Evolutionary conservation across 30 jellyfish, hydroid and myxozoan genomes (phyloP).

Genomic region (Turritopsis rubra): DNA sequence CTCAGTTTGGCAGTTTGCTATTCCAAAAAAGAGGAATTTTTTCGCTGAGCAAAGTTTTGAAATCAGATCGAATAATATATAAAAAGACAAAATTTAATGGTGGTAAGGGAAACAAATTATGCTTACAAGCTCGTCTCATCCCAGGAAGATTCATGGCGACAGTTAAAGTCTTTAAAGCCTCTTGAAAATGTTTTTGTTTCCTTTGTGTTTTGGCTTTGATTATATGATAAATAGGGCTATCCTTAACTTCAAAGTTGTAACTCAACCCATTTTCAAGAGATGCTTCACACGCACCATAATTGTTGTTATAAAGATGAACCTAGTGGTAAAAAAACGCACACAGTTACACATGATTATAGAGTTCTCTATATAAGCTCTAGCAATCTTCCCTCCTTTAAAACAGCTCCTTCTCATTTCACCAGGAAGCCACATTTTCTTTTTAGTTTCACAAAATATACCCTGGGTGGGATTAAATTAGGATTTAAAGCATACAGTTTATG

Average conservation of each 20-base stretch:
- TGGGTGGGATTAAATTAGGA: no score
- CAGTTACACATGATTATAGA: neutral
- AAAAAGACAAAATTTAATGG: neutral
- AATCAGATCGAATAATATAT: no score
- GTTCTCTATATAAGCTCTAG: neutral
- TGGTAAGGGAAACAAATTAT: neutral
- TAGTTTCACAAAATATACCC: no score
- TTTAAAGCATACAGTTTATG: neutral
- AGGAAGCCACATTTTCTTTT: no score
- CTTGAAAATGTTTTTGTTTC: conserved; percentile 72
- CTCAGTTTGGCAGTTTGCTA: no score
- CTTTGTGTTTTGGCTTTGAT: conserved; percentile 77
- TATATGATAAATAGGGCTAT: conserved; percentile 85
- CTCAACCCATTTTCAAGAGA: conserved; percentile 97
- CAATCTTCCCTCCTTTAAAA: neutral
- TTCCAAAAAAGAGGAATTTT: neutral
- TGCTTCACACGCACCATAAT: conserved; percentile 80
- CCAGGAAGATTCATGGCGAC: conserved; percentile 90
- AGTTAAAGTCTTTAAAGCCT: conserved; percentile 59
- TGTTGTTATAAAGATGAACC: conserved; percentile 73
- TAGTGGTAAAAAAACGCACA: conserved; percentile 10
- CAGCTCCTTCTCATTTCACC: no score
- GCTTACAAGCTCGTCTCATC: conserved; percentile 33
- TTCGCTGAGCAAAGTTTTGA: neutral
- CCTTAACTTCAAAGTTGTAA: conserved; percentile 87